These are phyloP conservation scores for Polymixis flavicincta DNA, from an alignment of 2,888 invertebrate genomes.

Conservation along the genomic window DNA sequence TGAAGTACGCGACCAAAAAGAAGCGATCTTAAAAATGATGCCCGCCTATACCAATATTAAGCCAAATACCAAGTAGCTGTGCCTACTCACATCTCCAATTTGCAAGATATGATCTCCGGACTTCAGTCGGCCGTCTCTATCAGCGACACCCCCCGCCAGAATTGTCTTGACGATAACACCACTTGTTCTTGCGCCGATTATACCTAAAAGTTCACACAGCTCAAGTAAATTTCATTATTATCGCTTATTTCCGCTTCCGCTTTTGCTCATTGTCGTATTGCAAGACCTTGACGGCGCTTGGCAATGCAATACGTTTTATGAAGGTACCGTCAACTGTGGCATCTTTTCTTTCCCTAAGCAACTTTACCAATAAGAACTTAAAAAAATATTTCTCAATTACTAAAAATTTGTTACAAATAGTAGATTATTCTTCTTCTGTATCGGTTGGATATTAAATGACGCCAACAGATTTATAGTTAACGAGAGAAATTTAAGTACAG, in stretches of 20 bases:
- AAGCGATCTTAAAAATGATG: neutral
- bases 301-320: neutral
- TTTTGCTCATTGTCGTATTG: neutral
- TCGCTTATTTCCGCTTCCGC: constrained; percentile 1
- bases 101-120: constrained; percentile 99
- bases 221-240: constrained; percentile 1
- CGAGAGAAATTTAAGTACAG: too few species aligned
- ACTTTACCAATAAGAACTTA: too few species aligned
- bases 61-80: neutral
- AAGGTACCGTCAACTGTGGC: too few species aligned
- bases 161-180: constrained; percentile 99
- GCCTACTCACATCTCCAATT: constrained; percentile 94
- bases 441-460: too few species aligned
- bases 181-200: constrained; percentile 98
- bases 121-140: constrained; percentile 98
- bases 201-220: constrained; percentile 87
- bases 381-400: too few species aligned
- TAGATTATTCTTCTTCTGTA: too few species aligned
- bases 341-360: too few species aligned
- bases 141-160: constrained; percentile 98
- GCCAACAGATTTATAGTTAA: too few species aligned
- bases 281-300: constrained; percentile 6
- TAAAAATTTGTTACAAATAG: too few species aligned
- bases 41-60: neutral
- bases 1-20: too few species aligned